These are phyloP conservation scores for Diarsia brunnea DNA, from an alignment of 2,888 invertebrate genomes.

Conservation along the genomic window DNA sequence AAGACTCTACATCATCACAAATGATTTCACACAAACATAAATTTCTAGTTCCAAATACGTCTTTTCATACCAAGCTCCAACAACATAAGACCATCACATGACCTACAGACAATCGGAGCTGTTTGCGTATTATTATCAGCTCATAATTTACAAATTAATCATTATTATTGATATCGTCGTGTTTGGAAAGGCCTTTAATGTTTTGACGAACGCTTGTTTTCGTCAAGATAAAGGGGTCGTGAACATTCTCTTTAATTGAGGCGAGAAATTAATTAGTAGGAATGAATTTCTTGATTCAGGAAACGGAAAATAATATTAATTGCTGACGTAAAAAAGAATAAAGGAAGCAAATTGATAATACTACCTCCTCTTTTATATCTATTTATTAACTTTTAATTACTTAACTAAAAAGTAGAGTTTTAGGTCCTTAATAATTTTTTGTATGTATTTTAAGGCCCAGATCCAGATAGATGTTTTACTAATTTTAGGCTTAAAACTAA, in stretches of 20 bases:
- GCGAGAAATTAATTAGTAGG: neutral
- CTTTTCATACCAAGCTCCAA: neutral
- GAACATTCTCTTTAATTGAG: constrained; percentile 11
- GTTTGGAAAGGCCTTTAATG: constrained; percentile 8
- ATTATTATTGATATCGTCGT: constrained; percentile 7
- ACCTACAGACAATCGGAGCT: neutral
- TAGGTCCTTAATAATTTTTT: neutral
- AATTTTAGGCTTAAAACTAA: neutral
- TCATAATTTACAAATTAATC: constrained; percentile 12
- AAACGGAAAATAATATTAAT: constrained; percentile 9
- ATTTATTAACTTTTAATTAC: no score
- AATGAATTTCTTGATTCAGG: neutral
- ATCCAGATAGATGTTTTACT: neutral
- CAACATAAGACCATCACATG: constrained; percentile 7
- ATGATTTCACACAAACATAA: neutral
- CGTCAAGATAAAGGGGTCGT: neutral
- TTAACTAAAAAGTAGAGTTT: neutral
- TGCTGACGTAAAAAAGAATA: neutral
- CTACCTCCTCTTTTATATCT: neutral
- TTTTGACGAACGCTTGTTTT: constrained; percentile 9
- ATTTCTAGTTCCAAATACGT: neutral
- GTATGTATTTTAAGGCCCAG: neutral
- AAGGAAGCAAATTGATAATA: neutral
- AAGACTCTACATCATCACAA: neutral
- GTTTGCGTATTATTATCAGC: constrained; percentile 2